A percentile compares a stretch with the other conserved stretches of the same genome.
These are phyloP conservation scores for Zaprionus lachaisei DNA, from an alignment of 1,140 invertebrate species.

Conservation along the genomic window DNA sequence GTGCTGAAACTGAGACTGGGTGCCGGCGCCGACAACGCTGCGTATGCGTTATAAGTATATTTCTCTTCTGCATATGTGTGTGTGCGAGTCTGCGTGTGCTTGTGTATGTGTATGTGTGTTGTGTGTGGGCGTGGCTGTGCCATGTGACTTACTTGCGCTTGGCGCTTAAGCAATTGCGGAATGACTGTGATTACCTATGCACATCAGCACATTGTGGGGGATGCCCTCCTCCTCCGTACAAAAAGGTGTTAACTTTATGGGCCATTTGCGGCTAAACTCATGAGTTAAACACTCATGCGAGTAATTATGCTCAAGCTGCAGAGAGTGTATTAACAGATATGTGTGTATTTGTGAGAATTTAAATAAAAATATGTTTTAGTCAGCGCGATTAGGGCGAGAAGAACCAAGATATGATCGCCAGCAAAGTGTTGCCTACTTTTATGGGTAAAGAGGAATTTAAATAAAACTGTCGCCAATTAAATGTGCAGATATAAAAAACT, in stretches of 20 bases:
- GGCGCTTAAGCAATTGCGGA: conserved; percentile 64
- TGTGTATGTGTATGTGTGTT: conserved; percentile 7
- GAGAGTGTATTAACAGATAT: conserved; percentile 3
- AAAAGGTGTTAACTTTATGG: conserved; percentile 43
- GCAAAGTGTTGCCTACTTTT: conserved; percentile 32
- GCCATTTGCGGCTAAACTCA: conserved; percentile 30
- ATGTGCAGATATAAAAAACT: not conserved
- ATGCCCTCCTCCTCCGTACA: not conserved
- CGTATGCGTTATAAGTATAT: conserved; percentile 69
- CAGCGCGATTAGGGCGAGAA: not conserved
- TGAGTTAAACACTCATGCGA: conserved; percentile 1
- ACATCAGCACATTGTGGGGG: conserved; percentile 28
- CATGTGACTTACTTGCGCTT: conserved; percentile 69
- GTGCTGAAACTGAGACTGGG: conserved; percentile 47
- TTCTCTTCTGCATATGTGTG: conserved; percentile 3
- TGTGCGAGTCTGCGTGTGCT: conserved; percentile 27
- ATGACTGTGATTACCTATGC: conserved; percentile 69
- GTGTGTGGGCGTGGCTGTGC: conserved; percentile 68
- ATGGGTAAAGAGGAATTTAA: conserved; percentile 5
- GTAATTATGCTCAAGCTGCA: conserved; percentile 26
- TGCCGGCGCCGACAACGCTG: conserved; percentile 55
- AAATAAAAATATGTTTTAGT: conserved; percentile 6
- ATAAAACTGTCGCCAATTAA: not conserved
- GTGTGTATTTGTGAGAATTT: conserved; percentile 2
- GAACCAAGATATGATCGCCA: not conserved